These are phyloP conservation scores for Cyanoliseus patagonus DNA, from an alignment of 2,113 vertebrate genomes.

Conservation along the genomic window DNA sequence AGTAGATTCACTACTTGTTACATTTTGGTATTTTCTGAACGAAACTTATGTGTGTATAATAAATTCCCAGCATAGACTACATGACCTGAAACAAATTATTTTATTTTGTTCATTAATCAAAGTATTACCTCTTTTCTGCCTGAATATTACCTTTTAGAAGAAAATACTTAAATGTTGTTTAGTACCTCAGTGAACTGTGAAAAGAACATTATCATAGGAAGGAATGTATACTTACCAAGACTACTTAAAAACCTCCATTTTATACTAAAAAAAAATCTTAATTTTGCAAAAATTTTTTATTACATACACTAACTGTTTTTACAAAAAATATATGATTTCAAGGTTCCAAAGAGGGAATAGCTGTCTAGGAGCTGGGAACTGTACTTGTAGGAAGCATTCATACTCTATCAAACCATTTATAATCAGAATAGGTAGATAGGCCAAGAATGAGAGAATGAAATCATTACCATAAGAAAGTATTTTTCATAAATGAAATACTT, in stretches of 20 bases:
- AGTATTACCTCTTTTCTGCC: neutral
- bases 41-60: neutral
- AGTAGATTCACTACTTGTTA: neutral
- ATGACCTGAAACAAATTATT: neutral
- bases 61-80: neutral
- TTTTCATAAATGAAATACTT: neutral
- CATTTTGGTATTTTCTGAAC: neutral
- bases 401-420: neutral
- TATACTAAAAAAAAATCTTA: neutral
- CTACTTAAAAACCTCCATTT: neutral
- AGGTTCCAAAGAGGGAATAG: neutral
- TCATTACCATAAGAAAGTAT: neutral
- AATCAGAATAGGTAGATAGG: neutral
- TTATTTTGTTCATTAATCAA: neutral
- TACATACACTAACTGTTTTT: neutral
- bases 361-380: neutral
- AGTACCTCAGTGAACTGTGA: neutral
- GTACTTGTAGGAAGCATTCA: neutral
- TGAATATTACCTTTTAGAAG: neutral
- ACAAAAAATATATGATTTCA: neutral
- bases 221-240: neutral
- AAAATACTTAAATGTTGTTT: neutral
- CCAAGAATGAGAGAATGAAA: neutral
- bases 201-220: neutral
- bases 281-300: neutral